A percentile compares a stretch with the other conserved stretches of the same genome.
Conservation (phyloP, 1,140 invertebrate genomes). For the Sminthurides bifidus region DNA sequence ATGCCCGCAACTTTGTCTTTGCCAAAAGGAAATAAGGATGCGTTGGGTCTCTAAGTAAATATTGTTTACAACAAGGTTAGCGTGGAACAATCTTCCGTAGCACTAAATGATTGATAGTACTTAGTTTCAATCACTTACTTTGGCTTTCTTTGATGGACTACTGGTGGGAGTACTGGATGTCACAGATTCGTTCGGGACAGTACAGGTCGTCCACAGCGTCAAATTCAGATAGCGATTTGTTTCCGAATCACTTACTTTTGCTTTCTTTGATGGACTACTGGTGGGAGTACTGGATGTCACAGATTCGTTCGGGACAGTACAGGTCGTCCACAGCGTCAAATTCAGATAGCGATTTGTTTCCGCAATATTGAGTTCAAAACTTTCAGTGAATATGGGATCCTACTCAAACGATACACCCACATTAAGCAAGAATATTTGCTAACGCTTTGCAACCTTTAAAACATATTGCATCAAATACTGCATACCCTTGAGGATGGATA, state of each 20-base stretch:
- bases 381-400: slow-evolving; percentile 61
- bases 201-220: slow-evolving; percentile 54
- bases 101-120: too few species aligned
- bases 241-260: slow-evolving; percentile 37
- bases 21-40: slow-evolving; percentile 16
- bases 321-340: slow-evolving; percentile 58
- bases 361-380: slow-evolving; percentile 56
- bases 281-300: slow-evolving; percentile 25
- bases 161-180: slow-evolving; percentile 27
- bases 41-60: too few species aligned
- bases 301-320: not conserved
- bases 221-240: too few species aligned
- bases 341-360: slow-evolving; percentile 64
- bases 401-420: too few species aligned
- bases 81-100: too few species aligned
- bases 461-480: too few species aligned
- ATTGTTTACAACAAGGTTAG: too few species aligned
- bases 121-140: too few species aligned
- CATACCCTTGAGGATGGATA: too few species aligned
- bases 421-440: too few species aligned
- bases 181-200: slow-evolving; percentile 1
- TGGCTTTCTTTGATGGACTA: slow-evolving; percentile 25
- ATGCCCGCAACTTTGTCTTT: slow-evolving; percentile 50
- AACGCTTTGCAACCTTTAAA: too few species aligned
- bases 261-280: slow-evolving; percentile 25